Conservation (phyloP, 2,797 vertebrate genomes). For the Falco peregrinus region DNA sequence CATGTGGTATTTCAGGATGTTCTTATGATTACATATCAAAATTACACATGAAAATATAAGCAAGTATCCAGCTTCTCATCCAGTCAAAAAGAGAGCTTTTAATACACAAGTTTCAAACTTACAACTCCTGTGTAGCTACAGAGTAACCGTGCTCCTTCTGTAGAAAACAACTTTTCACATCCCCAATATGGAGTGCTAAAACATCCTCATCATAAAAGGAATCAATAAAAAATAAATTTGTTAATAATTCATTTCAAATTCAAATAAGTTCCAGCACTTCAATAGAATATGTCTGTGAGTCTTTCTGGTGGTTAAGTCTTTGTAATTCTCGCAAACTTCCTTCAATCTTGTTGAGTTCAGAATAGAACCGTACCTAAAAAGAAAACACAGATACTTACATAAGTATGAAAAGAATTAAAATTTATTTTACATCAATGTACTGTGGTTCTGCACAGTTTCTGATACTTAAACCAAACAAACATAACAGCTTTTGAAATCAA, state of each 20-base stretch:
- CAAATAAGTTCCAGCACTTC: slow-evolving; percentile 93
- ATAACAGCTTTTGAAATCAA: neutral
- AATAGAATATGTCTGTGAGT: slow-evolving; percentile 87
- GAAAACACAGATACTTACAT: neutral
- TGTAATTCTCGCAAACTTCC: slow-evolving; percentile 87
- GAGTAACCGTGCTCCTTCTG: slow-evolving; percentile 28
- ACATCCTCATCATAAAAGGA: slow-evolving; percentile 50
- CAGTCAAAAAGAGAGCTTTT: slow-evolving; percentile 36
- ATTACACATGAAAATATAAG: neutral
- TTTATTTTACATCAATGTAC: neutral
- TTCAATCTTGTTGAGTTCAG: slow-evolving; percentile 93
- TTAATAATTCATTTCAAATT: slow-evolving; percentile 38
- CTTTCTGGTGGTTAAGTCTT: slow-evolving; percentile 78
- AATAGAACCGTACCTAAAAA: slow-evolving; percentile 86
- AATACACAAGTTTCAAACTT: slow-evolving; percentile 14
- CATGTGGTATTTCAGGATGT: neutral
- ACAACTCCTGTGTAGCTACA: slow-evolving; percentile 12
- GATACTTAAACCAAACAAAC: neutral
- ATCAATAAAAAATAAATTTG: slow-evolving; percentile 52
- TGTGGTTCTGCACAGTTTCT: neutral
- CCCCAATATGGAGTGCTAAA: slow-evolving; percentile 59
- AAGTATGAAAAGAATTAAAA: neutral
- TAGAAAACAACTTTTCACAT: slow-evolving; percentile 45
- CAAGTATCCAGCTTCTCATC: neutral
- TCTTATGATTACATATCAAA: neutral